Conservation (phyloP, 2,888 invertebrate species). For the Smittia aterrima region DNA sequence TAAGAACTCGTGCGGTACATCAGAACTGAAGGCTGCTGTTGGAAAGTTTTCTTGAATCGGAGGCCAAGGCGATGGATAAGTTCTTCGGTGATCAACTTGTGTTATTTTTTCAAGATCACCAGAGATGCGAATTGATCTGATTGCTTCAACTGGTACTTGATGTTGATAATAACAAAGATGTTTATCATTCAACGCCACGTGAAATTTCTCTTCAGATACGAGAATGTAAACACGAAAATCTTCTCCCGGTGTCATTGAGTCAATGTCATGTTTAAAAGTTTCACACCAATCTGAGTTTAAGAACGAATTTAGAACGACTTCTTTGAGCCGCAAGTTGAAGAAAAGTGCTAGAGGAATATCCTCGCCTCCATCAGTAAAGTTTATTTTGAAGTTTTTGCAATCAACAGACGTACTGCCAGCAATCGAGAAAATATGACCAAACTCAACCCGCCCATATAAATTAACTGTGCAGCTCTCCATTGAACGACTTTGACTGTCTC, state of each 20-base stretch:
- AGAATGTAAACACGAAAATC: conserved; percentile 20
- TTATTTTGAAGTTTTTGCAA: neutral
- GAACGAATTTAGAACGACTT: neutral
- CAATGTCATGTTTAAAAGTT: neutral
- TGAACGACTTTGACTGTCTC: neutral
- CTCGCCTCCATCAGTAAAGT: neutral
- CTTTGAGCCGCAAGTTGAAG: neutral
- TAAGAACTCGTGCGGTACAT: conserved; percentile 5
- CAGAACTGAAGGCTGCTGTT: conserved; percentile 17
- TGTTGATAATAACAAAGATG: neutral
- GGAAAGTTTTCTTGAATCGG: neutral
- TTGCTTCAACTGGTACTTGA: neutral
- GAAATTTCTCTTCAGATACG: conserved; percentile 11
- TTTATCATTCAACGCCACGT: conserved; percentile 20
- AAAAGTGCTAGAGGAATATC: neutral
- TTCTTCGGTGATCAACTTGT: conserved; percentile 30
- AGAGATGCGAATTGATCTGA: neutral
- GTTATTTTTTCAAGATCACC: conserved; percentile 13
- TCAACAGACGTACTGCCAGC: neutral
- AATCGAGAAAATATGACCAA: neutral
- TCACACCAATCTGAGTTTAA: neutral
- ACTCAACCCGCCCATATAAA: neutral
- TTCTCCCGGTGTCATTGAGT: neutral
- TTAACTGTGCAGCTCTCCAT: neutral
- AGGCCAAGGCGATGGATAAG: conserved; percentile 20